These are phyloP conservation scores for Nyctalus aviator DNA, from an alignment of 2,797 vertebrate genomes.

Conservation along the genomic window DNA sequence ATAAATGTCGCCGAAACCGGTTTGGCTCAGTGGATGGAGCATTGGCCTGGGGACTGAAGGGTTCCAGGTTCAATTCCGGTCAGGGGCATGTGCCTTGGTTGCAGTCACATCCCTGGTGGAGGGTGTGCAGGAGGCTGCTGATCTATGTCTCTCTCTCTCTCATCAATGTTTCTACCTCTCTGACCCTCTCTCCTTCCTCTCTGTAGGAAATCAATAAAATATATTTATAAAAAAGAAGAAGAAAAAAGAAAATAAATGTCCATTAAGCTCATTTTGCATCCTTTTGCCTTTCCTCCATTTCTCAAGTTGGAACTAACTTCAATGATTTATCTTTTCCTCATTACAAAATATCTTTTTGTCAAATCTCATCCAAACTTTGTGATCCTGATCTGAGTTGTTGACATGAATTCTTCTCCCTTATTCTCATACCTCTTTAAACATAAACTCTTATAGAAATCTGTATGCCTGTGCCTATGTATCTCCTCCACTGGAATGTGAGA, in stretches of 20 bases:
- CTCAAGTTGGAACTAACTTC: neutral
- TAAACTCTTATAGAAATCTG: neutral
- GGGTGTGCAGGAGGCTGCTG: no score
- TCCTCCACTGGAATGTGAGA: neutral
- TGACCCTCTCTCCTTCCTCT: no score
- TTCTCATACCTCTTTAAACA: slow-evolving; percentile 24
- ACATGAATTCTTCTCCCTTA: neutral
- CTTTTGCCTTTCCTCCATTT: slow-evolving; percentile 5
- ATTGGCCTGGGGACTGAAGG: no score
- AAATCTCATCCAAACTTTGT: neutral
- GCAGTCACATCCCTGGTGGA: no score
- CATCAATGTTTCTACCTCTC: no score
- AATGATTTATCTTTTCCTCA: neutral
- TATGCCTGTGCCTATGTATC: neutral
- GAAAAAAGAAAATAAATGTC: neutral
- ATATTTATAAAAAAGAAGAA: no score
- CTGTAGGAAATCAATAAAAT: no score
- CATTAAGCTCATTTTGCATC: neutral
- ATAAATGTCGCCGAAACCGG: neutral
- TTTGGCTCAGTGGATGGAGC: no score
- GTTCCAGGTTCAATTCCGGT: no score
- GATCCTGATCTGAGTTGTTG: neutral
- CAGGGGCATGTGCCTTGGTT: no score
- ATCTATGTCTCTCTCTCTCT: no score
- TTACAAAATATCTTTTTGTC: neutral